phyloP scores from a whole-genome alignment of 2,113 vertebrate species.

The Poecile atricapillus region DNA sequence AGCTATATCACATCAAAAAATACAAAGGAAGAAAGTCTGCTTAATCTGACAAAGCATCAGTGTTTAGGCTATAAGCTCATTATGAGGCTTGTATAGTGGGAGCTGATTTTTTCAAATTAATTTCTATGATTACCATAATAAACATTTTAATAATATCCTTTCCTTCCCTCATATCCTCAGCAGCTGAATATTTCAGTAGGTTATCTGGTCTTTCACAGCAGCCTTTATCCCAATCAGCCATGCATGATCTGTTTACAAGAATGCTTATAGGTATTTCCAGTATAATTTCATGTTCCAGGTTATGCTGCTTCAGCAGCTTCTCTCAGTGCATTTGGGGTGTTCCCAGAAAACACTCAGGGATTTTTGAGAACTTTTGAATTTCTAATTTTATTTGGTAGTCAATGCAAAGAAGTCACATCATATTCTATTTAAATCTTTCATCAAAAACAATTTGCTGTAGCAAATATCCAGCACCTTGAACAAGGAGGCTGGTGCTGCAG shows the following conservation, averaged over 20 bases:
- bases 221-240: background rate
- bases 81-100: constrained; percentile 1
- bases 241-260: background rate
- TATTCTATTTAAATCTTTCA: background rate
- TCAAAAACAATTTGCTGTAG: background rate
- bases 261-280: background rate
- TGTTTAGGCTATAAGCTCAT: constrained; percentile 29
- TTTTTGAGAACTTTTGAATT: background rate
- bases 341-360: background rate
- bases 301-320: constrained; percentile 1
- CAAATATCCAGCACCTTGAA: background rate
- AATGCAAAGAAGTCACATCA: background rate
- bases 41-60: constrained; percentile 34
- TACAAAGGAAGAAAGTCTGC: background rate
- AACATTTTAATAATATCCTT: constrained; percentile 23
- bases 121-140: constrained; percentile 49
- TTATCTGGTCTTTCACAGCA: background rate
- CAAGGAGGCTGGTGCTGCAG: background rate
- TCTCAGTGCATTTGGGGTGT: background rate
- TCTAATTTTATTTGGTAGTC: background rate
- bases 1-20: background rate
- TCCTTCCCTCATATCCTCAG: background rate
- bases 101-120: constrained; percentile 45
- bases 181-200: constrained; percentile 7
- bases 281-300: background rate